Conservation (phyloP, 1,140 invertebrate species). For the Amyelois transitella region DNA sequence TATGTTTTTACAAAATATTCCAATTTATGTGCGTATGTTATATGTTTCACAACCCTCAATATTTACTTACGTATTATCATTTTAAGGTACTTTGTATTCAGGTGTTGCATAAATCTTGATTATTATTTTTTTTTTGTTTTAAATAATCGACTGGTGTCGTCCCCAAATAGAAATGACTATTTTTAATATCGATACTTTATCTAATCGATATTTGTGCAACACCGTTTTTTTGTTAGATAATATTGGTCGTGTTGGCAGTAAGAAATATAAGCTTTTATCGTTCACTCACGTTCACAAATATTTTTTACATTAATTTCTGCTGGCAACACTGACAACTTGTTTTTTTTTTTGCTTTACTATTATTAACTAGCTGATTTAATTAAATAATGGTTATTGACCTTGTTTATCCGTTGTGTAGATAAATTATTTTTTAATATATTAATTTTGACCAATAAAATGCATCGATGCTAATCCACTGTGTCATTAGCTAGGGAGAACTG, state of each 20-base stretch:
- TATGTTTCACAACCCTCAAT: constrained; percentile 8
- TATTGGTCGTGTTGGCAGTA: neutral
- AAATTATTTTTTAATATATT: constrained; percentile 70
- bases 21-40: constrained; percentile 30
- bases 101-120: neutral
- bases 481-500: constrained; percentile 69
- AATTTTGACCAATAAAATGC: constrained; percentile 68
- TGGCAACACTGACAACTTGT: constrained; percentile 31
- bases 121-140: neutral
- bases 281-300: neutral
- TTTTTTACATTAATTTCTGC: constrained; percentile 3
- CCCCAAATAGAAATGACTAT: neutral
- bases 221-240: neutral
- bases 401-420: constrained; percentile 65
- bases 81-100: constrained; percentile 14
- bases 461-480: constrained; percentile 54
- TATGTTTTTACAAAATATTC: constrained; percentile 53
- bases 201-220: neutral
- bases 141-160: neutral
- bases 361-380: constrained; percentile 44
- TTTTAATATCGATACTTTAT: neutral
- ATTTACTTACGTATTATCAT: constrained; percentile 17
- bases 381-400: constrained; percentile 42
- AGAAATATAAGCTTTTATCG: neutral
- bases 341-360: constrained; percentile 24